These are phyloP conservation scores for Apodemus sylvaticus DNA, from an alignment of 2,113 vertebrate species.

Conservation along the genomic window DNA sequence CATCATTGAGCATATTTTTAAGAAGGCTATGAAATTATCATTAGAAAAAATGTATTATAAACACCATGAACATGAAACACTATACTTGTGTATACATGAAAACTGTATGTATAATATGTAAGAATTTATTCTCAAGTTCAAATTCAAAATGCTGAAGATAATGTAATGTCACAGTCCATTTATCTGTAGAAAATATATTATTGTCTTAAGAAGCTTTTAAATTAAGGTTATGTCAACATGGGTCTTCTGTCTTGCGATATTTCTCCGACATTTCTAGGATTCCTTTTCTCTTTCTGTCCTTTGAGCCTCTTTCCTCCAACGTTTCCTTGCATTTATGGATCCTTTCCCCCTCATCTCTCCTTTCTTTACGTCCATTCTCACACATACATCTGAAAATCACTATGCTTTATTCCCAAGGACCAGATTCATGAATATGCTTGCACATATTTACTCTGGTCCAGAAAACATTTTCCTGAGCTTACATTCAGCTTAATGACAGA, in stretches of 20 bases:
- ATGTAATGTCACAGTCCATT: rapidly evolving
- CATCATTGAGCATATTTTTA: background rate
- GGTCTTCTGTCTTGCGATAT: background rate
- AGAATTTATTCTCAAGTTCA: background rate
- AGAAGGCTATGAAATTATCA: background rate
- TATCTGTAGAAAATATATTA: background rate
- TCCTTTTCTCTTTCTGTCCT: background rate
- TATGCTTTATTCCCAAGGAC: background rate
- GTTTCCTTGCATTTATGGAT: background rate
- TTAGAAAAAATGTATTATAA: background rate
- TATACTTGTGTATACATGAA: background rate
- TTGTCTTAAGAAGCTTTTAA: background rate
- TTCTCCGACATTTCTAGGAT: background rate
- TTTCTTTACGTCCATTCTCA: background rate
- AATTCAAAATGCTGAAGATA: background rate
- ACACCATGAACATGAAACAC: background rate
- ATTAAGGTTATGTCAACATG: background rate
- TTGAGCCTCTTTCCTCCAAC: background rate
- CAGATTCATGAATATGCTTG: background rate
- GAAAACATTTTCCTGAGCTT: background rate
- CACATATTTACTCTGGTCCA: background rate
- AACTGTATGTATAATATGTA: background rate
- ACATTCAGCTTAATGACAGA: constrained; percentile 3
- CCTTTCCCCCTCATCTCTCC: rapidly evolving
- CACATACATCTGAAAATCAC: background rate